Percentiles rank a stretch among this genome's conserved stretches.
Evolutionary conservation across 2,797 vertebrate species (phyloP).

Genomic region (Paramormyrops hopkinsi): DNA sequence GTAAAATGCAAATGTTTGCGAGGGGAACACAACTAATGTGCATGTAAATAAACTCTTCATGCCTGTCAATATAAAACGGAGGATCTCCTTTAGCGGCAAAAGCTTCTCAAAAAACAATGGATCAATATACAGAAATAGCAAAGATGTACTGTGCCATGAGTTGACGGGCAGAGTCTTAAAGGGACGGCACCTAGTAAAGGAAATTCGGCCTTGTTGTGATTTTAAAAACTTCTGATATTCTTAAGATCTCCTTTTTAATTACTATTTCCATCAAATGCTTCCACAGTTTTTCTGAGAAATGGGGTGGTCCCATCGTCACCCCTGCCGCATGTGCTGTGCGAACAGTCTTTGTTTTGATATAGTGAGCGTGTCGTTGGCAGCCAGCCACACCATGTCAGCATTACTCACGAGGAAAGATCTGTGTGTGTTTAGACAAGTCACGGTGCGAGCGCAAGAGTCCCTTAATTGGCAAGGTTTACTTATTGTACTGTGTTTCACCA

Average conservation of each 20-base stretch:
- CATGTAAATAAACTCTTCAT: constrained; percentile 29
- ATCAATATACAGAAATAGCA: not conserved
- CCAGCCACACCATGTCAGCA: constrained; percentile 49
- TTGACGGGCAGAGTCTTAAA: not conserved
- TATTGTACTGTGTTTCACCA: not conserved
- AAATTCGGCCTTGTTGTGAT: not conserved
- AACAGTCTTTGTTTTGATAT: constrained; percentile 55
- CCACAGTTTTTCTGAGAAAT: constrained; percentile 14
- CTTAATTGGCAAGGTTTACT: not conserved
- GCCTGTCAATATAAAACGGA: constrained; percentile 17
- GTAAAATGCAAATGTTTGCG: constrained; percentile 49
- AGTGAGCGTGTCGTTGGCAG: constrained; percentile 34
- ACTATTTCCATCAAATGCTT: not conserved
- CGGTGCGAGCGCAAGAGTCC: constrained; percentile 38
- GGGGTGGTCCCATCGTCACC: not conserved
- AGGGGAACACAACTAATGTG: constrained; percentile 34
- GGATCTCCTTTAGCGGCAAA: not conserved
- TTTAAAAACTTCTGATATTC: not conserved
- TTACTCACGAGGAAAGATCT: constrained; percentile 38
- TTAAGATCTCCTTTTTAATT: not conserved
- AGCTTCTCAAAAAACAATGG: not conserved
- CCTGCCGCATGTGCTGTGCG: constrained; percentile 35
- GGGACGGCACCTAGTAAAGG: not conserved
- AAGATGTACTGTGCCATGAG: not conserved
- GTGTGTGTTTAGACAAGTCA: constrained; percentile 32